phyloP scores from a whole-genome alignment of 2,888 invertebrate genomes.

The Pharmacophagus antenor region DNA sequence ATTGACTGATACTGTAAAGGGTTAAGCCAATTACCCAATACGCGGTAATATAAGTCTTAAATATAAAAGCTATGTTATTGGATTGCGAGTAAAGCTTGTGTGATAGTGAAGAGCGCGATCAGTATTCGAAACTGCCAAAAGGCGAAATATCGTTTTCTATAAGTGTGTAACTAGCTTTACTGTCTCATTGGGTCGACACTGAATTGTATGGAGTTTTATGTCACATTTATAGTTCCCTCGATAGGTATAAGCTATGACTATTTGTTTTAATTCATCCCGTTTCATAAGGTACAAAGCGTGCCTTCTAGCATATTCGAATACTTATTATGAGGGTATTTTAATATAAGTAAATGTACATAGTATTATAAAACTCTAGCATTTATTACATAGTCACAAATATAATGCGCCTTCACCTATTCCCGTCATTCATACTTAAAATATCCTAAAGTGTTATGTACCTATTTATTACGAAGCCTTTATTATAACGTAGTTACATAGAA shows the following conservation, averaged over 20 bases:
- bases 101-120: constrained; percentile 68
- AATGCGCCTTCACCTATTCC: background rate
- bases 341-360: constrained; percentile 60
- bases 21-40: background rate
- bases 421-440: background rate
- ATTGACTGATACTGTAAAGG: background rate
- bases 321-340: constrained; percentile 69
- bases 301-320: constrained; percentile 60
- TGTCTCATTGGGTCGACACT: constrained; percentile 33
- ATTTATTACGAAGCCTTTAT: background rate
- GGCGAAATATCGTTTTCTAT: constrained; percentile 50
- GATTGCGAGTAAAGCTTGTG: constrained; percentile 58
- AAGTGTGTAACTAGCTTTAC: constrained; percentile 58
- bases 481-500: background rate
- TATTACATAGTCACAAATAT: constrained; percentile 20
- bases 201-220: constrained; percentile 14
- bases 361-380: constrained; percentile 34
- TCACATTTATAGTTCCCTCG: background rate
- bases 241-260: constrained; percentile 5
- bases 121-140: constrained; percentile 76
- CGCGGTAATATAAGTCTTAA: background rate
- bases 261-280: constrained; percentile 39
- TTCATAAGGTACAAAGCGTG: constrained; percentile 71
- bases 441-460: background rate
- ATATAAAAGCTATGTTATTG: constrained; percentile 31